Evolutionary conservation across 2,797 vertebrate genomes (phyloP), one percentile per base, ranked within the genome.

Genomic region (Psittacula derbiana): DNA sequence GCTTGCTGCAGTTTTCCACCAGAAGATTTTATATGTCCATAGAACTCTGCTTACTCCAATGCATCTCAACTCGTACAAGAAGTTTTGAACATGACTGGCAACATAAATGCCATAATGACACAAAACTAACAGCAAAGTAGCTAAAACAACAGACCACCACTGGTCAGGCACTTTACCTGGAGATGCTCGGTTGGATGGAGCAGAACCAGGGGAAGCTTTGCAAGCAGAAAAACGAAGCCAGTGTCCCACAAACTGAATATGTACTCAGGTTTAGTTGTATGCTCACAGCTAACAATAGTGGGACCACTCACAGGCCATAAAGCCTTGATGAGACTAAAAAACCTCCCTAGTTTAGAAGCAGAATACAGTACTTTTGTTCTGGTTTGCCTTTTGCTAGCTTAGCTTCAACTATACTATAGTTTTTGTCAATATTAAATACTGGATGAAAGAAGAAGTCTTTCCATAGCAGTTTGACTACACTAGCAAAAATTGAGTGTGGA

Each of bases 1-100:
- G n/a, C 44, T 91, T 66, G 55, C 44, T 64, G 91, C 80, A 88
- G 86, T 95, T 96, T 92, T 92, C 92, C 95, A 90, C 44, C 4
- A 10, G 43, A 33, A 84, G 44, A 55, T 88, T 92, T 93, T 92
- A 53, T 86, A 64, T 8, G 47, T 33, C 76, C 33, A 24, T 36
- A 73, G 58, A 92, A 36, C 73, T 70, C 94, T 84, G 91, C 94
- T 95, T 92, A 79, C 25, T 81, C 58, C 82, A 71, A 31, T 66
- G 60, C 57, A 28, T 52, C 89, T 67, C 62, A 52, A 53, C 55
- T 55, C 3, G 0, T 72, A 44, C n/a, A 64, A 36, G 31, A 91
- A 80, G 47, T 67, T 84, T 58, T 53, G 50, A 64, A 49, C 36
- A 7, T 83, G 73, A 76, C 15, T 84, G 90, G 67, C 74, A 85